phyloP scores from a whole-genome alignment of 2,797 vertebrate genomes.

The Anguilla pacifica region DNA sequence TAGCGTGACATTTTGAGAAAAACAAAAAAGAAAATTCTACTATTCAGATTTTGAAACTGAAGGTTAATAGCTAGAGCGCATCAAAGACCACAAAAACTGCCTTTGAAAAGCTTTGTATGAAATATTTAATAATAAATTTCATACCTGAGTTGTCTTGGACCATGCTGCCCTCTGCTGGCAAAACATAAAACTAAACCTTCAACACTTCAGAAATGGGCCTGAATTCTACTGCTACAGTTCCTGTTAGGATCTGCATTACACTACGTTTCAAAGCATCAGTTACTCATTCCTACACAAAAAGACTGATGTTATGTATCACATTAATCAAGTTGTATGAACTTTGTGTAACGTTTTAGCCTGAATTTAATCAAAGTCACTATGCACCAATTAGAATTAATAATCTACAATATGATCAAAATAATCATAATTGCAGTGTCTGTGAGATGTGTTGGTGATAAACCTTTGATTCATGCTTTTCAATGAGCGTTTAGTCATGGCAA shows the following conservation, averaged over 20 bases:
- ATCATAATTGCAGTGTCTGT: background rate
- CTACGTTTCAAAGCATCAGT: background rate
- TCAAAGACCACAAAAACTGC: background rate
- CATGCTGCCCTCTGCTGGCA: slow-evolving; percentile 59
- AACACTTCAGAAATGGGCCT: background rate
- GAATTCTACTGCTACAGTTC: background rate
- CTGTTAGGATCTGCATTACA: background rate
- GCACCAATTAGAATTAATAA: background rate
- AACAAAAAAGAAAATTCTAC: background rate
- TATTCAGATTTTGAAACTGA: background rate
- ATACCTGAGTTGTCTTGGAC: slow-evolving; percentile 34
- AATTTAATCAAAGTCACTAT: background rate
- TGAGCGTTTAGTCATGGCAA: background rate
- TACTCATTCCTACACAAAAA: background rate
- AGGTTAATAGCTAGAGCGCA: background rate
- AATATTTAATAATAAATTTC: background rate
- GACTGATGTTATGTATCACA: background rate
- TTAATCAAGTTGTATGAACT: background rate
- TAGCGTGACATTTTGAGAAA: background rate
- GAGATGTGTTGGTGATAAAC: background rate
- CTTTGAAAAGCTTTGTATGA: background rate
- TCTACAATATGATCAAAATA: background rate
- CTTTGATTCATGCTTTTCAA: background rate
- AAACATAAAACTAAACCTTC: background rate
- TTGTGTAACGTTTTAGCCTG: background rate